phyloP scores from a whole-genome alignment of 2,797 vertebrate species.

The Taenioides sp. region DNA sequence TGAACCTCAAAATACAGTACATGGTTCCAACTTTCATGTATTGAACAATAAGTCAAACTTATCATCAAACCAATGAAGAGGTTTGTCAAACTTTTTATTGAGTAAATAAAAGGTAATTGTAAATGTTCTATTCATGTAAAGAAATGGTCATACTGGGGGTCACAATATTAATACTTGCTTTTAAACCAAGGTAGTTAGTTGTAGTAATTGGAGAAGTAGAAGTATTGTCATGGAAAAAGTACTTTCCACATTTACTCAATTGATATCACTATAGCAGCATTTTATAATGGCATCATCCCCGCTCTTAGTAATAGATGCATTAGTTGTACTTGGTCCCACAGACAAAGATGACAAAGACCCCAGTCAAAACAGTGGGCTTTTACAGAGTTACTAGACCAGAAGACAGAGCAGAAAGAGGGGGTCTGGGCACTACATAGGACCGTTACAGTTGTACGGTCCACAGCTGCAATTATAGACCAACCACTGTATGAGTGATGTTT shows the following conservation, averaged over 20 bases:
- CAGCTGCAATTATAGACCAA: slow-evolving; percentile 54
- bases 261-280: background rate
- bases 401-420: slow-evolving; percentile 10
- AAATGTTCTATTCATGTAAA: too few relatives aligned
- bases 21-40: too few relatives aligned
- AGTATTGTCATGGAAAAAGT: too few relatives aligned
- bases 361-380: slow-evolving; percentile 70
- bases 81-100: background rate
- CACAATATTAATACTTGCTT: too few relatives aligned
- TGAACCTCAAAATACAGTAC: too few relatives aligned
- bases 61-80: too few relatives aligned
- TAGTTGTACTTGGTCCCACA: slow-evolving; percentile 39
- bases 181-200: too few relatives aligned
- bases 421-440: slow-evolving; percentile 47
- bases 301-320: background rate
- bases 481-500: slow-evolving; percentile 36
- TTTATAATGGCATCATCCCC: background rate
- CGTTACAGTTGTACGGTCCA: slow-evolving; percentile 40
- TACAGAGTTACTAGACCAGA: slow-evolving; percentile 18
- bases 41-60: too few relatives aligned
- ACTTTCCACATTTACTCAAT: too few relatives aligned
- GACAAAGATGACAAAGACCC: slow-evolving; percentile 75
- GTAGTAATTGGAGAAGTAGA: too few relatives aligned
- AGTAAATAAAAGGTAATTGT: background rate
- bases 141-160: too few relatives aligned